Base-by-base conservation (phyloP, 2,797 vertebrate species). In the Dendrocincla tyrannina region DNA sequence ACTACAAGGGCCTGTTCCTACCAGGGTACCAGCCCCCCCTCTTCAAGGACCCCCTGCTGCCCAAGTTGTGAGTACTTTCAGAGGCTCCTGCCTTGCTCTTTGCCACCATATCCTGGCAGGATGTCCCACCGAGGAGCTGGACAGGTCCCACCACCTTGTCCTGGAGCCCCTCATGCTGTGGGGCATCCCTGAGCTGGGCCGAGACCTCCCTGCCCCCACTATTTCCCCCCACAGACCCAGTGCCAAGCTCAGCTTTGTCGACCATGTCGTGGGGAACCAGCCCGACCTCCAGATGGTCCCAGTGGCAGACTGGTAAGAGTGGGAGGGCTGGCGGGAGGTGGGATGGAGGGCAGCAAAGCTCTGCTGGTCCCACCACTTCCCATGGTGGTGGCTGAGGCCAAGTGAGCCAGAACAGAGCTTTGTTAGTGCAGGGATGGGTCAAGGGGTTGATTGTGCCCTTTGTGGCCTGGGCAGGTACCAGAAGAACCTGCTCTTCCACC, bases 231-330 rank as follows among this genome's bases (percentile, higher is more conserved):
- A 13, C 97, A 99, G 99, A 72, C 98, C 99, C 1, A 96, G 39
- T 1, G 94, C 97, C 70, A 98, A 98, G 49, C 98, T 99, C 17
- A 97, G 98, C 96, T 98, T 99, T 33, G 98, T 99, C 1, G 99
- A 99, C 94, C 99, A 99, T 1, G 97, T 99, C 3, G 99, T 99
- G 93, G 99, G 99, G 78, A 99, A 99, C 96, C 99, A 99, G 91
- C 98, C 99, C 0, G 99, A 99, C 18, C 97, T 99, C 25, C 98
- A 99, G 96, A 99, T 99, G 99, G 96, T 98, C 53, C 95, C 99
- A 24, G 98, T 98, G 84, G 98, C 98, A 0, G 99, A 99, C 49
- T 99, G 99, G 99, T 99, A 97, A 98, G 92, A 60, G 27, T 6
- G 3, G 35, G 18, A 64, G 33, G 44, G 33, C 72, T 89, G 56